Evolutionary conservation across 2,888 invertebrate species (phyloP).

Genomic region (Papilio demoleus): DNA sequence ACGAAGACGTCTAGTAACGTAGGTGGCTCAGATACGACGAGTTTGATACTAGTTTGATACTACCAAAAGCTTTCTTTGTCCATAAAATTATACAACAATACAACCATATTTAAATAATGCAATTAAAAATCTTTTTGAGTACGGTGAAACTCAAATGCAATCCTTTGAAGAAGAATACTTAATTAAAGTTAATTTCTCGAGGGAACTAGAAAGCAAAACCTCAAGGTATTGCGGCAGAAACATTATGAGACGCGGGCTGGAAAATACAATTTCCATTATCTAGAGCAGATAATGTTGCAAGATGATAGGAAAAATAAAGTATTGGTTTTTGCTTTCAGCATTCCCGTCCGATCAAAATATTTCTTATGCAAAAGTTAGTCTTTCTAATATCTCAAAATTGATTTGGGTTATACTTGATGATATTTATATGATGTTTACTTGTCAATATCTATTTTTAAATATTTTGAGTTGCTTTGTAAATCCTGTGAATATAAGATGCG

Average conservation of each 20-base stretch:
- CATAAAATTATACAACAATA: not conserved
- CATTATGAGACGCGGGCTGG: constrained; percentile 23
- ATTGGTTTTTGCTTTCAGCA: not conserved
- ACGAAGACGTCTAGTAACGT: too few relatives aligned
- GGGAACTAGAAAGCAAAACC: constrained; percentile 33
- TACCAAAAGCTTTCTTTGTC: not conserved
- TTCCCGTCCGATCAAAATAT: not conserved
- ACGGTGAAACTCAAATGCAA: constrained; percentile 28
- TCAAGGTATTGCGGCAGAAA: constrained; percentile 29
- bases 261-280: constrained; percentile 33
- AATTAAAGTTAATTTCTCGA: constrained; percentile 37
- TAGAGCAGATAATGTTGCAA: constrained; percentile 8
- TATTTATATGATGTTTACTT: too few relatives aligned
- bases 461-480: too few relatives aligned
- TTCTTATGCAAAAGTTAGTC: not conserved
- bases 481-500: too few relatives aligned
- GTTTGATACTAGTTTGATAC: too few relatives aligned
- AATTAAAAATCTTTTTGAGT: not conserved
- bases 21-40: not conserved
- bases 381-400: not conserved
- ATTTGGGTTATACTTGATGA: too few relatives aligned
- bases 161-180: constrained; percentile 27
- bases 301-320: constrained; percentile 17
- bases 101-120: not conserved
- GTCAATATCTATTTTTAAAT: too few relatives aligned